Percentiles rank a stretch among this genome's conserved stretches.
These are phyloP conservation scores for Elegia similella DNA, from an alignment of 2,888 invertebrate genomes.

Conservation along the genomic window DNA sequence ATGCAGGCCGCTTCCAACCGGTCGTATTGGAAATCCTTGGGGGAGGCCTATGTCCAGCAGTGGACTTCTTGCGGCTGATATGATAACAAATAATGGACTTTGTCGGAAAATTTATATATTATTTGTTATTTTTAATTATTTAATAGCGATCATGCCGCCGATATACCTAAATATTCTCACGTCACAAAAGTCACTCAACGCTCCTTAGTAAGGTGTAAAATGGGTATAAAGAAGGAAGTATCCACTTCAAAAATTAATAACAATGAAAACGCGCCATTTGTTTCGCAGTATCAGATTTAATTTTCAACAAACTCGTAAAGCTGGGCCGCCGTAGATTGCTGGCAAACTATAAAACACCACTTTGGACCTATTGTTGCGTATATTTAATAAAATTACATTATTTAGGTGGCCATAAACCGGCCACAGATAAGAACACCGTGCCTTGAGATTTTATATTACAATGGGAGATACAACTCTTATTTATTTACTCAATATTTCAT, in stretches of 20 bases:
- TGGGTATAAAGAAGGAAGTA: too few relatives aligned
- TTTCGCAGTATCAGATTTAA: neutral
- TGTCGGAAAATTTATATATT: too few relatives aligned
- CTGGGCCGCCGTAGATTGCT: neutral
- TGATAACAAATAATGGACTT: too few relatives aligned
- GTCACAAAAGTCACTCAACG: too few relatives aligned
- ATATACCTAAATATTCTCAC: too few relatives aligned
- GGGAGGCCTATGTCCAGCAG: too few relatives aligned
- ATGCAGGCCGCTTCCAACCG: too few relatives aligned
- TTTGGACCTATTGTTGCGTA: conserved; percentile 24
- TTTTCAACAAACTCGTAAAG: neutral
- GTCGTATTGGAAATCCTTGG: too few relatives aligned
- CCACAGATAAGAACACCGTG: conserved; percentile 37
- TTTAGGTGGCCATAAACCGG: conserved; percentile 48
- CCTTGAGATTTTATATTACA: conserved; percentile 29
- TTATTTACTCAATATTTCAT: conserved; percentile 42
- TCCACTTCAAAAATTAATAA: neutral
- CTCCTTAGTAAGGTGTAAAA: too few relatives aligned
- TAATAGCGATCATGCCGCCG: too few relatives aligned
- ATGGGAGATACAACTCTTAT: conserved; percentile 34
- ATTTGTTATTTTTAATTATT: too few relatives aligned
- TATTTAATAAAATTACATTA: conserved; percentile 40
- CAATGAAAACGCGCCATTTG: neutral
- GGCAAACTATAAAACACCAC: conserved; percentile 13
- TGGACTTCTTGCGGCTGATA: too few relatives aligned